Evolutionary conservation across 2,888 invertebrate genomes (phyloP), one percentile per base, ranked within the genome.

Genomic region (Carpatolechia fugitivella): DNA sequence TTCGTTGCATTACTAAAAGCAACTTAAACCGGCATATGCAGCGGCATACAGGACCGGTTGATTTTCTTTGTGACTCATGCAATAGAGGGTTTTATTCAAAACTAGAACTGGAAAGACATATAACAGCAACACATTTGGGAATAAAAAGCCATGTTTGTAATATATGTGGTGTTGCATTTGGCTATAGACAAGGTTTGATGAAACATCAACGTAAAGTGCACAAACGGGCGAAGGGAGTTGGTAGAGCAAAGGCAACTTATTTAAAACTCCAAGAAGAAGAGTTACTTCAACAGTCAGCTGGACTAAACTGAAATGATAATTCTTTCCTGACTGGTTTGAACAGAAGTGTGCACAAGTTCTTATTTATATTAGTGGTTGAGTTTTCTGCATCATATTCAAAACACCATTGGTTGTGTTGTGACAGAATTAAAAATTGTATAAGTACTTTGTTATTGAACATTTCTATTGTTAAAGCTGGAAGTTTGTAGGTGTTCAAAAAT

Each of bases 151-250:
- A 68, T 59, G 29, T 68, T 41, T 78, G 78, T 59, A 69, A 76
- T 52, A 50, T 67, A 2, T 78, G 78, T 48, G 72, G 74, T 6
- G 72, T 69, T 64, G 65, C 59, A 0, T 78, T 70, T 60, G 67
- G 64, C 7, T 65, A 68, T 20, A 65, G 71, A 18, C 70, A 72
- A 52, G 62, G 62, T 13, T 58, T 78, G 67, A 56, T 68, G 50
- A 63, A 63, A 13, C 78, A 78, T 60, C 71, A 72, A 55, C 59
- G 65, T 3, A 73, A 65, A 59, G 67, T 72, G 1, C 78, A 78
- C 56, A 69, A 74, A 16, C 60, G 70, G 31, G 60, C 48, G 2
- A 49, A 49, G 35, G 49, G 49, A n/a, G 18, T 30, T 13, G 44
- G 41, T n/a, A 38, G 35, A 40, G 24, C 40, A 11, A 40, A 51